Evolutionary conservation across 2,113 vertebrate genomes (phyloP).

Genomic region (Mastomys natalensis): DNA sequence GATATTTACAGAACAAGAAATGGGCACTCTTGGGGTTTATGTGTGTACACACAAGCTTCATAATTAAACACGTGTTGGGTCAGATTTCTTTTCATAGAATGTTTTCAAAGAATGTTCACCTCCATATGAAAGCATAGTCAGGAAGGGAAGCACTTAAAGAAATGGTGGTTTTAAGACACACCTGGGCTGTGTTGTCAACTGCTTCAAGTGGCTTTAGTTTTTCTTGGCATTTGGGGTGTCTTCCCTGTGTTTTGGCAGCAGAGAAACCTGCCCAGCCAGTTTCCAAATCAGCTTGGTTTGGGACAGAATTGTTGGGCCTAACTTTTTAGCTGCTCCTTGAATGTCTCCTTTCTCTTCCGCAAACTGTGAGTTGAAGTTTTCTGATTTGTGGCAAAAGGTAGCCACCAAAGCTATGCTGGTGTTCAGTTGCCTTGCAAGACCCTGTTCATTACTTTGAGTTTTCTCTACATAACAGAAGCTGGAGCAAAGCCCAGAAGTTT

Average conservation of each 20-base stretch:
- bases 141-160: neutral
- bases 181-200: neutral
- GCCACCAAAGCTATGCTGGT: neutral
- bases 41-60: neutral
- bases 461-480: conserved; percentile 58
- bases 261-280: conserved; percentile 22
- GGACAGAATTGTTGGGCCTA: neutral
- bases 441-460: conserved; percentile 52
- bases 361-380: conserved; percentile 4
- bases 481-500: conserved; percentile 51
- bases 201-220: neutral
- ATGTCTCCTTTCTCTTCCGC: neutral
- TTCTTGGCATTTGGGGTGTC: neutral
- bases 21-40: neutral
- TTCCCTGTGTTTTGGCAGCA: neutral
- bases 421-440: conserved; percentile 21
- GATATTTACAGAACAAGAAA: conserved; percentile 1
- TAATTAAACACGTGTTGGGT: neutral
- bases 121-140: neutral
- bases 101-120: neutral
- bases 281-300: conserved; percentile 20
- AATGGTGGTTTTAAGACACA: neutral
- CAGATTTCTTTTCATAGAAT: neutral
- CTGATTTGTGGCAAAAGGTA: conserved; percentile 21
- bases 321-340: conserved; percentile 28